phyloP scores from a whole-genome alignment of 2,113 vertebrate genomes.

The Hypocryptadius cinnamomeus region DNA sequence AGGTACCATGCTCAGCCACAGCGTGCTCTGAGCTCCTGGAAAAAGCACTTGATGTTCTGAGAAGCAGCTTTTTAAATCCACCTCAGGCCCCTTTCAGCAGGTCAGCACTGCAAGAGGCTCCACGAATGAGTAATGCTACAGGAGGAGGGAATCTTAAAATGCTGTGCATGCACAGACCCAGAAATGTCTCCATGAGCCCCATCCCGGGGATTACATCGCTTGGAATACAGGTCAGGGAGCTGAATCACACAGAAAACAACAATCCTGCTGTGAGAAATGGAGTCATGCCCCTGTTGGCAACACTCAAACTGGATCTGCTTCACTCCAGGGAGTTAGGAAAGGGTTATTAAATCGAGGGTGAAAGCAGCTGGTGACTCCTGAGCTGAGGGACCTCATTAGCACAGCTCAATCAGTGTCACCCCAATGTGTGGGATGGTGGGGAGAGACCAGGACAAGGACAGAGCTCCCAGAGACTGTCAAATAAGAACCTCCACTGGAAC shows the following conservation, averaged over 20 bases:
- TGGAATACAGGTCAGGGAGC: not conserved
- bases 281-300: not conserved
- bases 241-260: constrained; percentile 3
- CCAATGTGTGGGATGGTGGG: rapidly evolving
- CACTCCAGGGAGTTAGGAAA: not conserved
- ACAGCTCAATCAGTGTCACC: not conserved
- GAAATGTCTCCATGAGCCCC: not conserved
- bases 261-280: not conserved
- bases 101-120: not conserved
- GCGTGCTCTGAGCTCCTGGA: not conserved
- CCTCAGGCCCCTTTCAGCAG: not conserved
- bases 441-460: not conserved
- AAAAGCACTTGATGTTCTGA: not conserved
- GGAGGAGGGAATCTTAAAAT: not conserved
- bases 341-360: not conserved
- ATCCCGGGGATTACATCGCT: not conserved
- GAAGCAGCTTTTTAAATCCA: not conserved
- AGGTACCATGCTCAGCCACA: not conserved
- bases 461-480: not conserved
- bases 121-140: not conserved
- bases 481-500: not conserved
- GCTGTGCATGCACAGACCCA: not conserved
- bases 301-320: not conserved
- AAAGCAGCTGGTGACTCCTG: not conserved
- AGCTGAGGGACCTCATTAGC: not conserved